A percentile compares a stretch with the other conserved stretches of the same genome.
Evolutionary conservation across 2,113 vertebrate species (phyloP).

Genomic region (Dendropsophus ebraccatus): DNA sequence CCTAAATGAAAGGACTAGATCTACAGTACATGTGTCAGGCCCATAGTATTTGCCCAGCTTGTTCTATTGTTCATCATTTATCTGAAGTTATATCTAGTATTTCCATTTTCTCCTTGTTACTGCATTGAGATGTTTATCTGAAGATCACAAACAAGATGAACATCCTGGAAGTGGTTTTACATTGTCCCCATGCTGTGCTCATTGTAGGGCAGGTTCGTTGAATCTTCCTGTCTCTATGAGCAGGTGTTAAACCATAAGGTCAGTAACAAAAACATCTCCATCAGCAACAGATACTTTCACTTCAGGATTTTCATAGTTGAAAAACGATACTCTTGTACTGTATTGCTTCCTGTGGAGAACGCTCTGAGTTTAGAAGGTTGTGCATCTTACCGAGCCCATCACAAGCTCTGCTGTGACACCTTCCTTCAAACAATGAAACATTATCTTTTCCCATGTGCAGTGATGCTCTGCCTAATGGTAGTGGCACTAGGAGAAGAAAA

Average conservation of each 20-base stretch:
- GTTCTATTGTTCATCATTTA: background rate
- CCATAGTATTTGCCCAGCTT: too few relatives aligned
- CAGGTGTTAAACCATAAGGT: conserved; percentile 7
- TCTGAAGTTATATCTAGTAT: background rate
- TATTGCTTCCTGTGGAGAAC: background rate
- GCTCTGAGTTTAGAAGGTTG: background rate
- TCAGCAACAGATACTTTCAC: background rate
- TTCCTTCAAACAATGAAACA: background rate
- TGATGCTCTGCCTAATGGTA: background rate
- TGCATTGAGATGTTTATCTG: background rate
- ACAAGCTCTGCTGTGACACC: background rate
- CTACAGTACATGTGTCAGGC: too few relatives aligned
- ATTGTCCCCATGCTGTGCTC: background rate
- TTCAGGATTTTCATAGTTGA: background rate
- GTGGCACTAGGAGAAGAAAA: background rate
- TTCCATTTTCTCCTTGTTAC: background rate
- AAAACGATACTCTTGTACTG: background rate
- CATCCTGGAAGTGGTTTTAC: conserved; percentile 16
- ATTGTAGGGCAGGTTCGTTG: background rate
- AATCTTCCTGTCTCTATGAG: background rate
- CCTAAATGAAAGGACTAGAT: too few relatives aligned
- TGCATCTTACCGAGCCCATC: background rate
- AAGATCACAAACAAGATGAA: background rate
- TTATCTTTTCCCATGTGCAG: background rate
- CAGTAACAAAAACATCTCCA: background rate